Evolutionary conservation across 2,888 invertebrate species (phyloP), one percentile per base, ranked within the genome.

Genomic region (Cosmopolites sordidus): DNA sequence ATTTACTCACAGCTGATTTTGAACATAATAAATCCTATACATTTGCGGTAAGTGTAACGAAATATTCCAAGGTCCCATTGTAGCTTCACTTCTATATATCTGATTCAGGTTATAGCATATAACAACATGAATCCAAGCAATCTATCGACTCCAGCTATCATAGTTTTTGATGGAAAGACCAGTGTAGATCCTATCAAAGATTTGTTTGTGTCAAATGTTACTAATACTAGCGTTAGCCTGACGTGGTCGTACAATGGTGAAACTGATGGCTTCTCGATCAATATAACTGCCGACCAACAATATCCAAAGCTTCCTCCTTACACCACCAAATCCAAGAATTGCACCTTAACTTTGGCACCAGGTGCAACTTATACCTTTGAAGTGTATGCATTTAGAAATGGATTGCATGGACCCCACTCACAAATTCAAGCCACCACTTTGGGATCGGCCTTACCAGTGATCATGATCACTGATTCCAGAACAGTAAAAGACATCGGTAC

Each of bases 101-200:
- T 27, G 41, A 56, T 60, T 48, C 66, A 84, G 85, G 79, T 87
- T 4, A 78, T 81, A 4, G 89, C 89, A 0, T 78, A 78, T 38
- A 89, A 87, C 69, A 74, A 74, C 12, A 76, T 76, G 1, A 77
- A 75, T 63, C 78, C 80, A 29, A 89, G 89, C 0, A 73, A 74
- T 2, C 76, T 78, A 1, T 88, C 89, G 0, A 75, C 78, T 12
- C 76, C 82, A 1, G 75, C 76, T 4, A 76, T 73, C 4, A 67
- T 89, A 9, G 73, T 73, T 1, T 87, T 87, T 66, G 86, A 87
- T 63, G 81, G 80, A 0, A 76, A 80, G 11, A 81, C 83, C 0
- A 81, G 83, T 62, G 76, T 87, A 2, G 82, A 83, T 58, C 75
- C 78, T 9, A 75, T 88, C 0, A 73, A 76, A 40, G 78, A 83